phyloP scores from a whole-genome alignment of 2,888 invertebrate species.

The Netelia inedita region DNA sequence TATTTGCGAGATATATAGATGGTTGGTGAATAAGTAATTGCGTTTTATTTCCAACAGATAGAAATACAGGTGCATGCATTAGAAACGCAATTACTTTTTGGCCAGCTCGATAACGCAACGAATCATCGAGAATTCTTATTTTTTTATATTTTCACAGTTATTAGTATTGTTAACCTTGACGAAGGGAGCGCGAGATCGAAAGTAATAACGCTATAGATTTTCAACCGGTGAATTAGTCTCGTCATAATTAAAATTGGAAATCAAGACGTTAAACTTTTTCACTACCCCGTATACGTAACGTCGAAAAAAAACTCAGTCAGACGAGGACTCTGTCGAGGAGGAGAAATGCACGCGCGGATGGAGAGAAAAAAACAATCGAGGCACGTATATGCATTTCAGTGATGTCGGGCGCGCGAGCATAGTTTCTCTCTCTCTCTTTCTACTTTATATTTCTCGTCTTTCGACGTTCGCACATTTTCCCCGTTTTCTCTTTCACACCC shows the following conservation, averaged over 20 bases:
- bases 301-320: conserved; percentile 54
- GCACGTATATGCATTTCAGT: conserved; percentile 79
- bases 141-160: no score
- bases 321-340: conserved; percentile 27
- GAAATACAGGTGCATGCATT: no score
- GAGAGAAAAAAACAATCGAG: conserved; percentile 77
- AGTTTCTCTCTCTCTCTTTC: conserved; percentile 54
- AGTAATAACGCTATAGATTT: not conserved
- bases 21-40: no score
- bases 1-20: no score
- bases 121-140: no score
- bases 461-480: conserved; percentile 69
- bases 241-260: not conserved
- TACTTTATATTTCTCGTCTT: conserved; percentile 56
- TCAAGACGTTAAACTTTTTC: conserved; percentile 36
- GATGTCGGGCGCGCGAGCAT: conserved; percentile 71
- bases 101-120: no score
- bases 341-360: conserved; percentile 36
- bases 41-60: no score
- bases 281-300: conserved; percentile 41
- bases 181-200: no score
- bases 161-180: no score
- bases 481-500: conserved; percentile 78
- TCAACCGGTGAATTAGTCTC: not conserved
- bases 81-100: no score